Conservation (phyloP, 92 coral and sea anemone species). For the Blastomussa wellsi region DNA sequence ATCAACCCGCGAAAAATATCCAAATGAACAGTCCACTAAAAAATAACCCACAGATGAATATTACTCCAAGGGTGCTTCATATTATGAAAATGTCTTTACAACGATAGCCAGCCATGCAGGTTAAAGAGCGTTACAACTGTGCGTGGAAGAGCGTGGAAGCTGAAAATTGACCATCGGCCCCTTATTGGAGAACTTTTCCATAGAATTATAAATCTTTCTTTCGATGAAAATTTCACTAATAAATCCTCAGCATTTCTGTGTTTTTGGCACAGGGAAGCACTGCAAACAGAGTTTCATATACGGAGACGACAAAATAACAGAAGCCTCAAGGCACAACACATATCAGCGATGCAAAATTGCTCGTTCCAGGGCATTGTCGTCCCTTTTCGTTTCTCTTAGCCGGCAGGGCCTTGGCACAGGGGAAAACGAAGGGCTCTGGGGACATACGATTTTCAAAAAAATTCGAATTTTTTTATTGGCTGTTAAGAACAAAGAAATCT, state of each 20-base stretch:
- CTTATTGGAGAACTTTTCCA: background rate
- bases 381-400: too few species aligned
- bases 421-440: too few species aligned
- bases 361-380: slow-evolving; percentile 13
- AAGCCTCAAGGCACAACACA: background rate
- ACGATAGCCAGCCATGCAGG: too few species aligned
- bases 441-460: too few species aligned
- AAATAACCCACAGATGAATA: background rate
- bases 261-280: background rate
- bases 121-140: background rate
- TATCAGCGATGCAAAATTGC: background rate
- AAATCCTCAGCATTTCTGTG: background rate
- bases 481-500: too few species aligned
- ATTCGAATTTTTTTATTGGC: too few species aligned
- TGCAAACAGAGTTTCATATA: background rate
- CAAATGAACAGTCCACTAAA: background rate
- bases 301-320: background rate
- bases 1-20: too few species aligned
- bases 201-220: background rate
- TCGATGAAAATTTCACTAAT: background rate
- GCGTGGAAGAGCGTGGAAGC: background rate
- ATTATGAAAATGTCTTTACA: background rate
- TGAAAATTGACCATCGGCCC: background rate
- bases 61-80: background rate
- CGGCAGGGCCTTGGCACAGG: too few species aligned